A percentile compares a stretch with the other conserved stretches of the same genome.
phyloP scores from a whole-genome alignment of 2,113 vertebrate species.

The Corythaixoides concolor region DNA sequence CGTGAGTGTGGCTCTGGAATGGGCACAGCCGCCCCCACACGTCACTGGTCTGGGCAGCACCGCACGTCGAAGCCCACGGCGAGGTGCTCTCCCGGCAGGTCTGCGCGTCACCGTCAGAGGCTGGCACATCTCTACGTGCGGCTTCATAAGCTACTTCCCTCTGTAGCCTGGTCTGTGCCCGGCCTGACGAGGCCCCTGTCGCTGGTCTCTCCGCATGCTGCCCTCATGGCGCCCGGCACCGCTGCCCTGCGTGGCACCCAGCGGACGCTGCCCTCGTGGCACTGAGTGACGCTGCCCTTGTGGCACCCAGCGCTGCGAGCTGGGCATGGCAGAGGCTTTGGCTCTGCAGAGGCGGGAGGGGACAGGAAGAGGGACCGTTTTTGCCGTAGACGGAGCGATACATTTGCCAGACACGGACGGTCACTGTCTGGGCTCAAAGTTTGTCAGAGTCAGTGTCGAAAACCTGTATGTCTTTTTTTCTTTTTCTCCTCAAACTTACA shows the following conservation, averaged over 20 bases:
- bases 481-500: neutral
- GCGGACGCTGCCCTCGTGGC: too few species aligned
- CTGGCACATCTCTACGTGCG: too few species aligned
- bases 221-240: too few species aligned
- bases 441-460: neutral
- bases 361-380: neutral
- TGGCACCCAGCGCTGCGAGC: too few species aligned
- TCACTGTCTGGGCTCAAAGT: neutral
- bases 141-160: accelerated
- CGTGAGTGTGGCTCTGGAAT: accelerated
- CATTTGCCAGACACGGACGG: accelerated
- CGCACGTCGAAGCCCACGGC: accelerated
- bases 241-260: too few species aligned
- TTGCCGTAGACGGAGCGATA: neutral
- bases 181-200: accelerated
- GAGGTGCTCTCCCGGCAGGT: neutral
- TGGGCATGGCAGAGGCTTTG: neutral
- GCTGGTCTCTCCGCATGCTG: too few species aligned
- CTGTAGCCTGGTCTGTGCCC: accelerated
- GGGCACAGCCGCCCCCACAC: neutral
- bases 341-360: accelerated
- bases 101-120: neutral
- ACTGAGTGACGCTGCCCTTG: too few species aligned
- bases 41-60: too few species aligned
- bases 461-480: too few species aligned